These are phyloP conservation scores for Sebastes nivosus DNA, from an alignment of 2,797 vertebrate species.

Conservation along the genomic window DNA sequence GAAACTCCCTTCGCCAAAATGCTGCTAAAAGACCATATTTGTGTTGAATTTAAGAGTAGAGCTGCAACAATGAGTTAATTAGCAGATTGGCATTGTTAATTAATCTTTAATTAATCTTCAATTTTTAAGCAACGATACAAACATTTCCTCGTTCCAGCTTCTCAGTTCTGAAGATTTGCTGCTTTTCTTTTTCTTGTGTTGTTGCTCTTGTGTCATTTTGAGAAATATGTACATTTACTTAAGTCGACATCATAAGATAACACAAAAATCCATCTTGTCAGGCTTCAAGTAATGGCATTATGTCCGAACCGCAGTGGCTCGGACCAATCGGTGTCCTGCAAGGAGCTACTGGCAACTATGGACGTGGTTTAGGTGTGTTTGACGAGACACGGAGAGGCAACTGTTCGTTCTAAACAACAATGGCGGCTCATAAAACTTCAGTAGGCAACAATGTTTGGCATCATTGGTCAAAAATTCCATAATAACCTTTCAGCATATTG, in stretches of 20 bases:
- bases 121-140: background rate
- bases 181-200: background rate
- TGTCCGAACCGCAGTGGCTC: too few relatives aligned
- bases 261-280: too few relatives aligned
- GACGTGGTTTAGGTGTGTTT: too few relatives aligned
- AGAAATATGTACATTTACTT: background rate
- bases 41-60: background rate
- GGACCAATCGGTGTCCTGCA: accelerated
- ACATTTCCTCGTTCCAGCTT: background rate
- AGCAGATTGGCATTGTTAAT: background rate
- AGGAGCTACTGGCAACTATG: accelerated
- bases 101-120: background rate
- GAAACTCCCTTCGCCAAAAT: background rate
- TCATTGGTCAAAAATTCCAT: too few relatives aligned
- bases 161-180: too few relatives aligned
- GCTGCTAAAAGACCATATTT: background rate
- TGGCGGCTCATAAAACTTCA: too few relatives aligned
- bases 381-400: too few relatives aligned
- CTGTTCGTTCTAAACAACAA: too few relatives aligned
- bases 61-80: background rate
- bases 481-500: too few relatives aligned
- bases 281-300: too few relatives aligned
- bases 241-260: too few relatives aligned
- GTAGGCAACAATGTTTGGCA: too few relatives aligned
- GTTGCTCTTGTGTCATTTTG: background rate